Evolutionary conservation across 1,140 invertebrate species (phyloP).

Genomic region (Cydia splendana): DNA sequence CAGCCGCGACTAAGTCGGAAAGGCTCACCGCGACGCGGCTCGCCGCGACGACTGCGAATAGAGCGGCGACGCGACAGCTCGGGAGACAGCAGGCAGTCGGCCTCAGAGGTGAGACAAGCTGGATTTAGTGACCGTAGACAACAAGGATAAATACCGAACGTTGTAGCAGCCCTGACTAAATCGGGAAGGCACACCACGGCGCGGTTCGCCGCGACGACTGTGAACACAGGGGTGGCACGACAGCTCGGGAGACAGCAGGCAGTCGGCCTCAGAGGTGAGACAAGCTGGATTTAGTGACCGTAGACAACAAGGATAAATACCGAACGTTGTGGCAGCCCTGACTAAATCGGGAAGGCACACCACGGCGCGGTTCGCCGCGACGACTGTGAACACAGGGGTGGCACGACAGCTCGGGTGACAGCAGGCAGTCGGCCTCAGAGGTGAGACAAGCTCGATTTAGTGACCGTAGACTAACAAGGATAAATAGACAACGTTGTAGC

Average conservation of each 20-base stretch:
- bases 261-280: conserved; percentile 69
- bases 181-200: conserved; percentile 60
- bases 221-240: conserved; percentile 51
- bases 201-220: conserved; percentile 61
- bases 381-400: conserved; percentile 53
- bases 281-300: background rate
- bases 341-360: conserved; percentile 72
- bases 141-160: conserved; percentile 83
- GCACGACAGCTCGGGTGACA: conserved; percentile 62
- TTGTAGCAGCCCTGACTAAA: conserved; percentile 83
- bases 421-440: conserved; percentile 71
- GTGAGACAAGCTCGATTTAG: conserved; percentile 38
- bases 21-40: conserved; percentile 62
- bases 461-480: conserved; percentile 54
- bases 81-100: conserved; percentile 69
- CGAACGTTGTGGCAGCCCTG: conserved; percentile 84
- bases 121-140: background rate
- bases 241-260: conserved; percentile 64
- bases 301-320: conserved; percentile 80
- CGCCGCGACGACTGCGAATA: conserved; percentile 59
- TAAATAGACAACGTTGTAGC: conserved; percentile 85
- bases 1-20: conserved; percentile 81
- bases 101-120: conserved; percentile 60
- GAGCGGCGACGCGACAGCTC: conserved; percentile 53
- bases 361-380: conserved; percentile 59